Evolutionary conservation across 2,888 invertebrate genomes (phyloP).

Genomic region (Lithophane semibrunnea): DNA sequence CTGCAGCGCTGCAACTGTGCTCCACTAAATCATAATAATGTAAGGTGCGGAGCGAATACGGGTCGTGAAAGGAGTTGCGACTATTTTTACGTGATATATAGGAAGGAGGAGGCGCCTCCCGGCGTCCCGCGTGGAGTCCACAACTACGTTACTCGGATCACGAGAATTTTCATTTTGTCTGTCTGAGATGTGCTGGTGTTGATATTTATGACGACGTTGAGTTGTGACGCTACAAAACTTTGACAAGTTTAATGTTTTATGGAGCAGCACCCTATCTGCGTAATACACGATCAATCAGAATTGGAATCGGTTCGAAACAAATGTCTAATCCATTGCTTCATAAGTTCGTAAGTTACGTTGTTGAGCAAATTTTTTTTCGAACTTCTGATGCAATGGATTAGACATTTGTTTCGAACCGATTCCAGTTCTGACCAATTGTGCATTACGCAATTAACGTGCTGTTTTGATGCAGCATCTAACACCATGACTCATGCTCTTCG

Average conservation of each 20-base stretch:
- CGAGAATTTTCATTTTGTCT: slow-evolving; percentile 46
- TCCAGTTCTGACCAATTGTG: too few species aligned
- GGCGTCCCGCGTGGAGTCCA: slow-evolving; percentile 14
- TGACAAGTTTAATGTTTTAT: background rate
- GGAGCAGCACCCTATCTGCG: background rate
- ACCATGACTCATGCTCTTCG: background rate
- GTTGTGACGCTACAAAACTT: background rate
- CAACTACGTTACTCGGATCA: slow-evolving; percentile 45
- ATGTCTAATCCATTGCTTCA: too few species aligned
- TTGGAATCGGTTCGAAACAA: too few species aligned
- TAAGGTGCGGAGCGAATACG: slow-evolving; percentile 80
- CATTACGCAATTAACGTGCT: background rate
- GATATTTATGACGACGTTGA: background rate
- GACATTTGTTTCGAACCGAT: too few species aligned
- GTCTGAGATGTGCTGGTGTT: slow-evolving; percentile 5
- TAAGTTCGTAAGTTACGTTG: too few species aligned
- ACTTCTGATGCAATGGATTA: too few species aligned
- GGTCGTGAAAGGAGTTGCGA: slow-evolving; percentile 69
- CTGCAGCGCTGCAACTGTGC: slow-evolving; percentile 87
- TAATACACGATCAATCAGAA: too few species aligned
- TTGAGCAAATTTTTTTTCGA: too few species aligned
- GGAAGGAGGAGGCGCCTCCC: slow-evolving; percentile 50
- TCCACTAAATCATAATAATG: slow-evolving; percentile 89
- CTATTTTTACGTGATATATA: slow-evolving; percentile 69
- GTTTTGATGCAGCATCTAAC: background rate